Conservation (phyloP, 2,888 invertebrate genomes). For the Sympetrum striolatum region DNA sequence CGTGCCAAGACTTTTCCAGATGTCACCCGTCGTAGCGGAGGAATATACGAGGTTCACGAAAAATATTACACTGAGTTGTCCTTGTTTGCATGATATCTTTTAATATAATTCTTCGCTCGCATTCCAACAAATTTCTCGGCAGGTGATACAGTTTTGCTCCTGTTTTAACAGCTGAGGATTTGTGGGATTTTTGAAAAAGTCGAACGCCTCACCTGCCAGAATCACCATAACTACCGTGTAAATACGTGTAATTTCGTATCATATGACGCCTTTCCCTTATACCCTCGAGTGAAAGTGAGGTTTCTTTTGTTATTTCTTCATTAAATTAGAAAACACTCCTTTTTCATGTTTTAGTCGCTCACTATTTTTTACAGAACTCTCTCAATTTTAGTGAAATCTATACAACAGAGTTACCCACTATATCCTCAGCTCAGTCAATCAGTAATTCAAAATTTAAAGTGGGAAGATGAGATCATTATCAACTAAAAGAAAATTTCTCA, state of each 20-base stretch:
- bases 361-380: no score
- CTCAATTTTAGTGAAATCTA: no score
- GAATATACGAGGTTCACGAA: not conserved
- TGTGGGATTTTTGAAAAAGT: not conserved
- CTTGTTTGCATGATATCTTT: not conserved
- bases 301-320: no score
- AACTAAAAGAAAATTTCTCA: no score
- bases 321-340: no score
- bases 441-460: no score
- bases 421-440: no score
- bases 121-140: not conserved
- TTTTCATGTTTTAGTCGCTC: no score
- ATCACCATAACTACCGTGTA: not conserved
- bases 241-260: not conserved
- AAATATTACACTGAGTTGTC: not conserved
- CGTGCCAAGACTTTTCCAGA: no score
- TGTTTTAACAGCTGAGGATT: not conserved
- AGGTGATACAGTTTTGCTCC: not conserved
- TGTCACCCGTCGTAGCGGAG: not conserved
- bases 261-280: not conserved
- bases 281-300: no score
- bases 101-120: not conserved
- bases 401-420: no score
- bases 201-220: not conserved
- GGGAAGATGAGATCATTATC: no score